These are phyloP conservation scores for Acanthis flammea DNA, from an alignment of 2,797 vertebrate species.

Conservation along the genomic window DNA sequence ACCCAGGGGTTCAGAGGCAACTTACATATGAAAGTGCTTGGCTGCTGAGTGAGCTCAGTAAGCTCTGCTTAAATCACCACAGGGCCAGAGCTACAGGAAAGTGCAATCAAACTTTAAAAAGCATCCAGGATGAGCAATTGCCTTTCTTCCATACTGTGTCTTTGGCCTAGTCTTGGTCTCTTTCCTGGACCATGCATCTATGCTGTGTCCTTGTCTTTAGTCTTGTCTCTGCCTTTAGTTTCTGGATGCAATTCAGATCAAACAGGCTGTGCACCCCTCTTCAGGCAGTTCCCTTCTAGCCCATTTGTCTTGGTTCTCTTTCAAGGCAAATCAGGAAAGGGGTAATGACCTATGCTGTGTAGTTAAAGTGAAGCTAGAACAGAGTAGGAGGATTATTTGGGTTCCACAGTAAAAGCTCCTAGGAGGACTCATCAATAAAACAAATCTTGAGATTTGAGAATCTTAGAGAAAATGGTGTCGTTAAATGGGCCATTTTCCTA, in stretches of 20 bases:
- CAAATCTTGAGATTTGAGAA: neutral
- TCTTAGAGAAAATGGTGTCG: neutral
- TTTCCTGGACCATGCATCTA: neutral
- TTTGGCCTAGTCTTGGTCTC: neutral
- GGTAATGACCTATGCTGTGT: neutral
- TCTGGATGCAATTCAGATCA: neutral
- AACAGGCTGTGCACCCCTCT: neutral
- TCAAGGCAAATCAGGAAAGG: neutral
- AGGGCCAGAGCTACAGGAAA: neutral
- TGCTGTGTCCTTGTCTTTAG: neutral
- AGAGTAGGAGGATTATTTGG: neutral
- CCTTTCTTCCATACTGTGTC: neutral
- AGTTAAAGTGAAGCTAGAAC: neutral
- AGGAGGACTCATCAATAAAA: neutral
- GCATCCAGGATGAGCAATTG: neutral
- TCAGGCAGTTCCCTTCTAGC: neutral
- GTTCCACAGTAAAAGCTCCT: neutral
- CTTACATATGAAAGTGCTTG: neutral
- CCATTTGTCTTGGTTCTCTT: neutral
- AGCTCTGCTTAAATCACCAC: neutral
- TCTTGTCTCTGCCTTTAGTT: neutral
- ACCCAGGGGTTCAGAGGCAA: neutral
- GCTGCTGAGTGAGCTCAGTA: neutral
- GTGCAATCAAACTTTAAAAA: neutral
- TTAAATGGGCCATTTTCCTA: neutral